A percentile compares a stretch with the other conserved stretches of the same genome.
These are phyloP conservation scores for Drosophila cardini DNA, from an alignment of 1,140 invertebrate genomes.

Conservation along the genomic window DNA sequence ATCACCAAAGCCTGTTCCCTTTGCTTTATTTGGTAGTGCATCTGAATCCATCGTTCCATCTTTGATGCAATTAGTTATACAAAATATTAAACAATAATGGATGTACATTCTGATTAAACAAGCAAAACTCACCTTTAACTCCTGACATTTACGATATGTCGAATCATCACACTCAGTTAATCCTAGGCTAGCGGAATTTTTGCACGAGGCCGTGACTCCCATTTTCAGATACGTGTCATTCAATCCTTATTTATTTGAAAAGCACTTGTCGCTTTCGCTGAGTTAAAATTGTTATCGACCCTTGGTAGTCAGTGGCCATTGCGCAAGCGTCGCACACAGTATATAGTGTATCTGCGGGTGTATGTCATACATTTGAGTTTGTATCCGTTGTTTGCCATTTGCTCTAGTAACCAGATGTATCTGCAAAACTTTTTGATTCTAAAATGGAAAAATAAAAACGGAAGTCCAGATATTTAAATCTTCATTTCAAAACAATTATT, in stretches of 20 bases:
- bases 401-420: too few relatives aligned
- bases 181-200: slow-evolving; percentile 45
- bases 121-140: slow-evolving; percentile 61
- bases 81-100: neutral
- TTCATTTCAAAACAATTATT: too few relatives aligned
- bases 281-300: neutral
- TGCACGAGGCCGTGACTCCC: slow-evolving; percentile 65
- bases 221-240: slow-evolving; percentile 31
- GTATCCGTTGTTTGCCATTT: too few relatives aligned
- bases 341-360: too few relatives aligned
- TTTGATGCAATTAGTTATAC: slow-evolving; percentile 54
- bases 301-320: too few relatives aligned
- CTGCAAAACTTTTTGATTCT: too few relatives aligned
- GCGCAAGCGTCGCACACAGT: too few relatives aligned
- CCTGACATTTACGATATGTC: slow-evolving; percentile 75
- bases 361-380: too few relatives aligned
- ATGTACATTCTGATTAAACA: slow-evolving; percentile 5
- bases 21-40: slow-evolving; percentile 92
- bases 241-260: neutral
- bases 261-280: neutral
- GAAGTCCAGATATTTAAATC: too few relatives aligned
- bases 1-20: slow-evolving; percentile 89
- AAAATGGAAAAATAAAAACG: too few relatives aligned
- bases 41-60: slow-evolving; percentile 91
- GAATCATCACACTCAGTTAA: slow-evolving; percentile 75